phyloP scores from a whole-genome alignment of 2,888 invertebrate genomes.

The Pterostichus madidus region DNA sequence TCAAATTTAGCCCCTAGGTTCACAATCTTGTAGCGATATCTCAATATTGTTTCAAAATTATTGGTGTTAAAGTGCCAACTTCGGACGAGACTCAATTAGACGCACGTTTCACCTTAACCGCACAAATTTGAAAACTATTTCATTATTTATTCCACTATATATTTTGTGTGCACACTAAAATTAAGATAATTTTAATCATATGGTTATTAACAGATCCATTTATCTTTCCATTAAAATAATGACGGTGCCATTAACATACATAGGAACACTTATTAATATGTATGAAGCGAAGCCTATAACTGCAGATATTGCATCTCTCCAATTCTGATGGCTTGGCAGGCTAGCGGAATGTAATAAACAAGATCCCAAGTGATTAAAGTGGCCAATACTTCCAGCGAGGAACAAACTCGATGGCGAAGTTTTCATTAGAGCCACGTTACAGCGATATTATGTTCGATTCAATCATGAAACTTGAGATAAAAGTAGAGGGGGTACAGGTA shows the following conservation, averaged over 20 bases:
- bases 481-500: not conserved
- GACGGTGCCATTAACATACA: not conserved
- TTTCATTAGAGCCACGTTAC: slow-evolving; percentile 14
- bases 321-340: not conserved
- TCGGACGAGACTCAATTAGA: no score
- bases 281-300: slow-evolving; percentile 2
- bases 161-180: no score
- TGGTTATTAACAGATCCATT: no score
- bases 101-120: no score
- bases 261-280: slow-evolving; percentile 1
- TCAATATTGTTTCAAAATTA: no score
- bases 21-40: no score
- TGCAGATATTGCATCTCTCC: slow-evolving; percentile 28
- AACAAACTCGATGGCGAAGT: slow-evolving; percentile 21
- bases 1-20: no score
- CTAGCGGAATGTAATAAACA: slow-evolving; percentile 28
- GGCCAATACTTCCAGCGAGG: not conserved
- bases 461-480: slow-evolving; percentile 30
- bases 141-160: no score
- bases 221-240: no score
- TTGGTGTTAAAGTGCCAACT: no score
- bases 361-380: slow-evolving; percentile 38
- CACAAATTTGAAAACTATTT: no score
- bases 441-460: slow-evolving; percentile 15
- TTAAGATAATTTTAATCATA: no score